Base-by-base conservation (phyloP, 2,797 vertebrate species). In the Periophthalmus magnuspinnatus region DNA sequence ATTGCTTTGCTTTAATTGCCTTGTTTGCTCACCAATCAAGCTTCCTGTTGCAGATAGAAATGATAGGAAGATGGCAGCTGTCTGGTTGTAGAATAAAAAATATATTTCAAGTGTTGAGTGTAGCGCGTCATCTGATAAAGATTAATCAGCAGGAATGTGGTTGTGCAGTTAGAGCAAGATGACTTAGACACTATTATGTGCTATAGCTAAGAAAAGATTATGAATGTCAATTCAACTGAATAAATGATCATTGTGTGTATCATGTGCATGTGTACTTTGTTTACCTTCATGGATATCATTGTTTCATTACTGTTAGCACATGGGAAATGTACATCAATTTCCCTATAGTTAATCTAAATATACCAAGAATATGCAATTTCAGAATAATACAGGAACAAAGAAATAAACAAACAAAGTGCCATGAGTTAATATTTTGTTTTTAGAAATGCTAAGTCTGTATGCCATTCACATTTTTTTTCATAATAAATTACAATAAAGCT, bases 21-120 rank as follows among this genome's bases (percentile, higher is more conserved):
- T 50, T 65, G 63, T 65, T 65, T 65, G 45, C 45, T 65, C 45
- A 33, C 45, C 63, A 65, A 50, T 65, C 45, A 28, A 48, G 19
- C 45, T 50, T 65, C 24, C 45, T 65, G 63, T 21, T 50, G 8
- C 45, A 48, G 45, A 65, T 65, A 50, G 63, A 50, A n/a, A 50
- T 1, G 24, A 65, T 19, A 33, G 14, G 22, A 48, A 32, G 41
- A n/a, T 65, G 45, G 45, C 22, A 50, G 63, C 63, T 19, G 63
- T 47, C 45, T 65, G 45, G 16, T n/a, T 62, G 34, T 28, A 50
- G 45, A 50, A 28, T n/a, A 36, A n/a, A 63, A 22, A 45, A 24
- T 63, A n/a, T 5, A 45, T 45, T 19, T 34, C 28, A 19, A 19
- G 57, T 33, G 32, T 17, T 34, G 17, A 16, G n/a, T 59, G 28